A percentile compares a stretch with the other conserved stretches of the same genome.
Evolutionary conservation across 2,888 invertebrate species (phyloP).

Genomic region (Sminthurinus aureus): DNA sequence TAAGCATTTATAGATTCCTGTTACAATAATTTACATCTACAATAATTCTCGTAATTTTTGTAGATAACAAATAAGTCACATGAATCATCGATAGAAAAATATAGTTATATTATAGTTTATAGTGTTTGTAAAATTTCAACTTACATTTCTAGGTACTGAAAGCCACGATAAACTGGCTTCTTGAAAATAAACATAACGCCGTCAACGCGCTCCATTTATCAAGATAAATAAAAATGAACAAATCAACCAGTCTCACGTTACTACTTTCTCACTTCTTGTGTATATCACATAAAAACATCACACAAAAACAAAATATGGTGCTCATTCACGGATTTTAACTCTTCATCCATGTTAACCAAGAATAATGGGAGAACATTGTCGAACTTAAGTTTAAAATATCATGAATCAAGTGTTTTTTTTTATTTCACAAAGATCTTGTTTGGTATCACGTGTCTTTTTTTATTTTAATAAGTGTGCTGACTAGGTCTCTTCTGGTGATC

Average conservation of each 20-base stretch:
- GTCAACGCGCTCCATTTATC: slow-evolving; percentile 66
- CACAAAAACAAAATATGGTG: not conserved
- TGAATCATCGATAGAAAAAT: too few relatives aligned
- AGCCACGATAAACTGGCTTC: slow-evolving; percentile 80
- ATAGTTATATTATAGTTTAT: too few relatives aligned
- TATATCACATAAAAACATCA: not conserved
- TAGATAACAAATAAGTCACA: too few relatives aligned
- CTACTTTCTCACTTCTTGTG: not conserved
- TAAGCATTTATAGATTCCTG: too few relatives aligned
- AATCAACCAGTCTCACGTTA: not conserved
- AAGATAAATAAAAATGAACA: too few relatives aligned
- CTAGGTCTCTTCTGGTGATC: too few relatives aligned
- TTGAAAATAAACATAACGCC: slow-evolving; percentile 79
- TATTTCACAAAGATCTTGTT: too few relatives aligned
- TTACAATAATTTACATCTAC: too few relatives aligned
- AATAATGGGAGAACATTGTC: not conserved
- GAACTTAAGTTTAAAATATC: not conserved
- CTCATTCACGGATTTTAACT: not conserved
- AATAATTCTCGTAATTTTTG: too few relatives aligned
- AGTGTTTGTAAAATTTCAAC: too few relatives aligned
- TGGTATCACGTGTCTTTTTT: too few relatives aligned
- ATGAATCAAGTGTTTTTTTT: not conserved
- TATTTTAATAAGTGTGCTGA: too few relatives aligned
- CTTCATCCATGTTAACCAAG: not conserved
- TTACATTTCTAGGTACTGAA: slow-evolving; percentile 85